A percentile compares a stretch with the other conserved stretches of the same genome.
These are phyloP conservation scores for Pogonomyrmex barbatus DNA, from an alignment of 1,140 invertebrate species.

Conservation along the genomic window DNA sequence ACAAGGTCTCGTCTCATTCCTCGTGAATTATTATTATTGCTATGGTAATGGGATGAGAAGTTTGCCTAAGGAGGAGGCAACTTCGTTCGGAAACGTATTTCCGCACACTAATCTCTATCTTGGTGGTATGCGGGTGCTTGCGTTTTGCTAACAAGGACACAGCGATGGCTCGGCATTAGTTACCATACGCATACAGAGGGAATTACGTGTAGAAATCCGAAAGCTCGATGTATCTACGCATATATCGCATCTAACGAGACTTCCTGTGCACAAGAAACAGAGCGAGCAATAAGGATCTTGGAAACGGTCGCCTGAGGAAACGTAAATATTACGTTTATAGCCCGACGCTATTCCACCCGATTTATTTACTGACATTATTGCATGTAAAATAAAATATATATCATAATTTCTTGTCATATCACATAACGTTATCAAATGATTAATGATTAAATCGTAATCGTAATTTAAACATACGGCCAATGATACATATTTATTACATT, in stretches of 20 bases:
- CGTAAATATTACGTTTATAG: conserved; percentile 33
- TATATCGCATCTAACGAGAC: conserved; percentile 38
- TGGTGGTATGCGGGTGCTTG: conserved; percentile 35
- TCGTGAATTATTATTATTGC: conserved; percentile 56
- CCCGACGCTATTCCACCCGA: background rate
- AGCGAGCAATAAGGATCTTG: background rate
- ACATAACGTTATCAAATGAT: background rate
- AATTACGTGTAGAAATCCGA: conserved; percentile 39
- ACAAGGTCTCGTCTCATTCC: conserved; percentile 6
- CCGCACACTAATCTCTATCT: conserved; percentile 48
- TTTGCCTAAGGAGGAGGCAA: conserved; percentile 40
- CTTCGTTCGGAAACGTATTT: conserved; percentile 54
- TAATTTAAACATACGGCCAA: background rate
- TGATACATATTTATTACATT: background rate
- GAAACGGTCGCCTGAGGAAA: conserved; percentile 1
- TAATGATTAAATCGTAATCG: background rate
- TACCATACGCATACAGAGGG: conserved; percentile 16
- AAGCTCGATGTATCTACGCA: conserved; percentile 19
- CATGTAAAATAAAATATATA: background rate
- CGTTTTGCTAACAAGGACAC: conserved; percentile 44
- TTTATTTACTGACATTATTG: background rate
- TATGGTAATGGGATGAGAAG: conserved; percentile 47
- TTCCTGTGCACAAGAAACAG: conserved; percentile 19
- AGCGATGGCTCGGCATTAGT: conserved; percentile 24
- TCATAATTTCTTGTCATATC: background rate